Percentiles rank a stretch among this genome's conserved stretches.
Conservation (phyloP, 2,888 invertebrate species). For the Athrips mouffetella region DNA sequence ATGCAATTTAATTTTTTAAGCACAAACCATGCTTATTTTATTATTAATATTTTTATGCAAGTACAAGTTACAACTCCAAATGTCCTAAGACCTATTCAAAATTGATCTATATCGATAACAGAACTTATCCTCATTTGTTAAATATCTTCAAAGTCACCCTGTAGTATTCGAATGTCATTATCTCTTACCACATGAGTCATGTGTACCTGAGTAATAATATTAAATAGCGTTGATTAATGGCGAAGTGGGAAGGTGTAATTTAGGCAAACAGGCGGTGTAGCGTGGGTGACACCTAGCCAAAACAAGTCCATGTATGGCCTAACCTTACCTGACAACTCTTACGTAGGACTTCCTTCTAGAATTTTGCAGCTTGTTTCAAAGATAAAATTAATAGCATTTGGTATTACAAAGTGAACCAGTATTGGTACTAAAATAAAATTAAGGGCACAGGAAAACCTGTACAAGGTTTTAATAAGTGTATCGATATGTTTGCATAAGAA, state of each 20-base stretch:
- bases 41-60: too few species aligned
- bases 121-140: too few species aligned
- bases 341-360: conserved; percentile 5
- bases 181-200: not conserved
- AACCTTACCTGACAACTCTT: conserved; percentile 8
- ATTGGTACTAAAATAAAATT: not conserved
- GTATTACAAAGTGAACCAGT: not conserved
- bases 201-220: not conserved
- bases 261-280: not conserved
- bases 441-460: not conserved
- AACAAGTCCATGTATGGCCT: conserved; percentile 13
- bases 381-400: not conserved
- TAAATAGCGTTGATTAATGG: conserved; percentile 9
- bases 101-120: too few species aligned
- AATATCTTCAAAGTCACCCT: too few species aligned
- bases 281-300: conserved; percentile 11
- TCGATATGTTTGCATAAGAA: not conserved
- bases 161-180: too few species aligned
- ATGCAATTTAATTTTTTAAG: too few species aligned
- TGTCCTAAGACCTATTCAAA: too few species aligned
- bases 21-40: too few species aligned
- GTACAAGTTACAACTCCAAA: too few species aligned
- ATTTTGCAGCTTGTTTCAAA: not conserved
- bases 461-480: not conserved
- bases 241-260: conserved; percentile 6